phyloP scores from a whole-genome alignment of 2,113 vertebrate species.

The Hypocryptadius cinnamomeus region DNA sequence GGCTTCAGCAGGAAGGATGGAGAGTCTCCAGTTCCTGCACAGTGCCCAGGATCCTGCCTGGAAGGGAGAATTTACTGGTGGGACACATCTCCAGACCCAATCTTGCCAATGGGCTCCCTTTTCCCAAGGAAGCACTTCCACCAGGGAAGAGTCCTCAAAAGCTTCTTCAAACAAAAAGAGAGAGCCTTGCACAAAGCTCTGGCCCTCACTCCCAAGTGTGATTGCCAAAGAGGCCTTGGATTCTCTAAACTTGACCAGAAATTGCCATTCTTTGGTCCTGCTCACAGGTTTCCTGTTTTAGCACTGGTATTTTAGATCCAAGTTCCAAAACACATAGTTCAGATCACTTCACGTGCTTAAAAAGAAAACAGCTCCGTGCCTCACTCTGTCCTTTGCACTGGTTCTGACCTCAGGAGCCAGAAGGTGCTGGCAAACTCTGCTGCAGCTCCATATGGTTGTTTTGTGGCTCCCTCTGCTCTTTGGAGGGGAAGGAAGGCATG shows the following conservation, averaged over 20 bases:
- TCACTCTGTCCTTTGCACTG: not conserved
- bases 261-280: not conserved
- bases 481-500: not conserved
- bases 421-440: conserved; percentile 1
- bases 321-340: not conserved
- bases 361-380: not conserved
- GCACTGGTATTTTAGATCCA: not conserved
- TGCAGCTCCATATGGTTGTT: conserved; percentile 1
- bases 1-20: not conserved
- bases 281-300: not conserved
- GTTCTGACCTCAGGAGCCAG: conserved; percentile 26
- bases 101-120: not conserved
- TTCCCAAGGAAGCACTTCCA: not conserved
- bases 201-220: not conserved
- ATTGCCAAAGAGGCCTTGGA: not conserved
- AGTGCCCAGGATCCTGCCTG: not conserved
- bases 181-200: not conserved
- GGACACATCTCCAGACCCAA: not conserved
- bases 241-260: not conserved
- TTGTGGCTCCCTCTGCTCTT: conserved; percentile 16
- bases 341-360: not conserved
- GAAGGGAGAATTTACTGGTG: not conserved
- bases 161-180: not conserved
- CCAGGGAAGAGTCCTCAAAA: not conserved
- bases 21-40: not conserved